Base-by-base conservation (phyloP, 2,113 vertebrate species). In the Spermophilus dauricus region DNA sequence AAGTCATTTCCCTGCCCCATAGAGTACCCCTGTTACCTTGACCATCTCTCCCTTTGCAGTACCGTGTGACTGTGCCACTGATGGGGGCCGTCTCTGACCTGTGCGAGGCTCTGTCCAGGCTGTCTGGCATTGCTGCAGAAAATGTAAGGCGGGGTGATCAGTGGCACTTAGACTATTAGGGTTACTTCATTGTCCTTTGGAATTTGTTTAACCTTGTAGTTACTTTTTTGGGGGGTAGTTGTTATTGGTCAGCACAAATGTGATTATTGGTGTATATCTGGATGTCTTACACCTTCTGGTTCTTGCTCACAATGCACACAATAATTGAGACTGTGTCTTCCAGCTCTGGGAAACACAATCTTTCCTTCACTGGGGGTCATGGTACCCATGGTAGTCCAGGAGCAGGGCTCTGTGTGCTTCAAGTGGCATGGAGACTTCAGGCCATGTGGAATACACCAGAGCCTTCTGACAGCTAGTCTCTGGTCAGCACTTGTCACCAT, bases 1-100 rank as follows among this genome's bases (percentile, higher is more conserved):
- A 24, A 2, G 39, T 70, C 8, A 5, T 28, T 48, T 67, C 51
- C 20, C 18, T 7, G 11, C 26, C 22, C 32, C 53, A 7, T 8
- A 2, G 8, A 48, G 5, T 6, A 28, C 65, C 28, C 18, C 34
- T 5, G 0, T 93, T 51, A 95, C 45, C 26, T 48, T 88, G 39
- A 39, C 26, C 13, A 0, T 94, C 77, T 96, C 5, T 91, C 24
- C 96, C 94, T 96, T 56, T 98, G 90, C 97, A 99, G 99, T 99
- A 99, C 97, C 99, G 99, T 24, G 98, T 99, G 82, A 99, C 99
- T 91, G 99, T 99, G 96, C 99, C 99, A 0, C 99, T 99, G 99
- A 98, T 99, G 99, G 99, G 99, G 18, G 97, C 99, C 30, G 98
- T 99, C 97, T 98, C 98, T 2, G 99, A 99, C 98, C 98, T 99